phyloP scores from a whole-genome alignment of 2,797 vertebrate species.

The Florisuga fusca region DNA sequence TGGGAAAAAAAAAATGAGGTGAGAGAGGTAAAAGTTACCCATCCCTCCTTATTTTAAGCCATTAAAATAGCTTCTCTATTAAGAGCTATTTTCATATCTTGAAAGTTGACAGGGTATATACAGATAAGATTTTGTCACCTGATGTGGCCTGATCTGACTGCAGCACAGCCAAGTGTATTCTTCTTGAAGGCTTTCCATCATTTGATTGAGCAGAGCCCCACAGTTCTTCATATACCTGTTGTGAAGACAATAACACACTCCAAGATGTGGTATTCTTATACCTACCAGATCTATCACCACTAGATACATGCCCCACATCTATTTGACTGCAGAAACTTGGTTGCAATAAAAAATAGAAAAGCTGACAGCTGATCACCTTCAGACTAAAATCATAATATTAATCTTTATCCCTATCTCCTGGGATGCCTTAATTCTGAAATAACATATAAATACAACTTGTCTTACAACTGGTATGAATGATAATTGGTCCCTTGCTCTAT shows the following conservation, averaged over 20 bases:
- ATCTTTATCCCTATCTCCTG: neutral
- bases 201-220: neutral
- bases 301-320: neutral
- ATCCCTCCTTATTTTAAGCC: neutral
- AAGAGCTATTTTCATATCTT: neutral
- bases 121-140: neutral
- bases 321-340: neutral
- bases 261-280: neutral
- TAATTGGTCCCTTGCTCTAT: neutral
- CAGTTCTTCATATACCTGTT: neutral
- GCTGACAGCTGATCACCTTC: neutral
- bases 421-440: neutral
- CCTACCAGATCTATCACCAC: neutral
- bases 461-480: neutral
- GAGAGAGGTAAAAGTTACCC: neutral
- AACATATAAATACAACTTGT: neutral
- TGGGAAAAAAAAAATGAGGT: neutral
- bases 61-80: neutral
- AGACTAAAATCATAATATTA: neutral
- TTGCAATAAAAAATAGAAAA: neutral
- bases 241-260: neutral
- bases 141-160: neutral
- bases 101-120: neutral
- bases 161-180: neutral
- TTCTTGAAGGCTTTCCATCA: neutral